Percentiles rank a stretch among this genome's conserved stretches.
Conservation (phyloP, 2,113 vertebrate species). For the Cyrtonyx montezumae region DNA sequence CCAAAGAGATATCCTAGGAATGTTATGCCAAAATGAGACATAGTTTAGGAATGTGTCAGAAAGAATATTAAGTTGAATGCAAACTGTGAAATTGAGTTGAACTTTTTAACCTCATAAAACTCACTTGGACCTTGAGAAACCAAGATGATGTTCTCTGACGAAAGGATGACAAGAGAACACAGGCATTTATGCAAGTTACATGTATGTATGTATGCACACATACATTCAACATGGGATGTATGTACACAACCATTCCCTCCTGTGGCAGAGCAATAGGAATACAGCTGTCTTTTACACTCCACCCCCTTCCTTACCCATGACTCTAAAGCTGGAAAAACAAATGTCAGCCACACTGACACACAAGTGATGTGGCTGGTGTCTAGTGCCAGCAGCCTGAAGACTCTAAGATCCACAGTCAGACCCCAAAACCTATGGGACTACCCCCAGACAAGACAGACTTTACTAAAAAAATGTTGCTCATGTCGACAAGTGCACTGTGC, state of each 20-base stretch:
- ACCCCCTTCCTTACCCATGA: not conserved
- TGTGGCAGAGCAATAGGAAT: not conserved
- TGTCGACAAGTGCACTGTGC: not conserved
- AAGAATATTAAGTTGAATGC: not conserved
- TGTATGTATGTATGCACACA: not conserved
- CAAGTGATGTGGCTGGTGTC: not conserved
- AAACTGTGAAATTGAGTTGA: not conserved
- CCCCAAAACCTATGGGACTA: accelerated
- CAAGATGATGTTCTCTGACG: not conserved
- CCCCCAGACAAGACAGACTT: not conserved
- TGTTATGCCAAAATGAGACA: not conserved
- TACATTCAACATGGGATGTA: not conserved
- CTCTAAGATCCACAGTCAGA: not conserved
- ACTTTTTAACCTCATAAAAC: not conserved
- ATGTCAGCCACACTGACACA: not conserved
- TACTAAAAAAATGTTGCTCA: not conserved
- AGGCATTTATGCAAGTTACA: not conserved
- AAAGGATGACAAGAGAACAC: not conserved
- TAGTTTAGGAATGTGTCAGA: not conserved
- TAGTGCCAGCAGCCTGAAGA: not conserved
- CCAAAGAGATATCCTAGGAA: not conserved
- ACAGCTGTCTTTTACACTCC: not conserved
- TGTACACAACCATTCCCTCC: not conserved
- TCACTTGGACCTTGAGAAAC: not conserved
- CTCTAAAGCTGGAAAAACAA: not conserved